Conservation (phyloP, 2,888 invertebrate genomes). For the Mimachlamys varia region DNA sequence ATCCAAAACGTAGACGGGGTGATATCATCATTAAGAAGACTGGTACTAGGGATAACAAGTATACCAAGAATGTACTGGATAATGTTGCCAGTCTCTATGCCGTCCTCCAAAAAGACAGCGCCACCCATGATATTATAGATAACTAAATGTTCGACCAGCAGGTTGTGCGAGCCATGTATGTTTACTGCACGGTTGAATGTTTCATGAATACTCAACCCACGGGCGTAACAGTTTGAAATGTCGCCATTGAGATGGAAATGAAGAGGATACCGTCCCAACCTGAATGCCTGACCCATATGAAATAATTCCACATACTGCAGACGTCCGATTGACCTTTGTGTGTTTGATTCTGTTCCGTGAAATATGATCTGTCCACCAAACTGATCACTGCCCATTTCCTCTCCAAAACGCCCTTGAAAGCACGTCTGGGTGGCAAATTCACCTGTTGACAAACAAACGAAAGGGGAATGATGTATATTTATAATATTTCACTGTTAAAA, state of each 20-base stretch:
- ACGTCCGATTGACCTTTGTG: conserved; percentile 57
- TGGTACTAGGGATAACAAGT: conserved; percentile 73
- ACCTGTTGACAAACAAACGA: conserved; percentile 59
- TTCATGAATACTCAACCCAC: conserved; percentile 72
- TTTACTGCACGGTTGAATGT: conserved; percentile 79
- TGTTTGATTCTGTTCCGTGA: conserved; percentile 62
- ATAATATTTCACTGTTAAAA: too few relatives aligned
- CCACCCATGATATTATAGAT: conserved; percentile 79
- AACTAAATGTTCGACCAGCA: conserved; percentile 70
- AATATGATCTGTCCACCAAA: conserved; percentile 77
- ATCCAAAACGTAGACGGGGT: conserved; percentile 79
- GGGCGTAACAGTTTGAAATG: conserved; percentile 73
- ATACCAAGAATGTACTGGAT: conserved; percentile 76
- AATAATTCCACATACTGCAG: conserved; percentile 71
- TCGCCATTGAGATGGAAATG: conserved; percentile 79
- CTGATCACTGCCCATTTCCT: conserved; percentile 77
- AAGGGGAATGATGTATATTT: too few relatives aligned
- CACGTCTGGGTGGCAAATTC: conserved; percentile 79
- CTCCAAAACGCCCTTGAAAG: conserved; percentile 78
- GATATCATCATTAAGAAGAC: conserved; percentile 79
- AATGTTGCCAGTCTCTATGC: conserved; percentile 76
- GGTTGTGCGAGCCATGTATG: conserved; percentile 75
- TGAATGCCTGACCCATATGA: conserved; percentile 77
- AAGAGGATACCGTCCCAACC: conserved; percentile 78
- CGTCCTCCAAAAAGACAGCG: conserved; percentile 79